Evolutionary conservation across 2,888 invertebrate genomes (phyloP), one percentile per base, ranked within the genome.

Genomic region (Lasioglossum lativentre): DNA sequence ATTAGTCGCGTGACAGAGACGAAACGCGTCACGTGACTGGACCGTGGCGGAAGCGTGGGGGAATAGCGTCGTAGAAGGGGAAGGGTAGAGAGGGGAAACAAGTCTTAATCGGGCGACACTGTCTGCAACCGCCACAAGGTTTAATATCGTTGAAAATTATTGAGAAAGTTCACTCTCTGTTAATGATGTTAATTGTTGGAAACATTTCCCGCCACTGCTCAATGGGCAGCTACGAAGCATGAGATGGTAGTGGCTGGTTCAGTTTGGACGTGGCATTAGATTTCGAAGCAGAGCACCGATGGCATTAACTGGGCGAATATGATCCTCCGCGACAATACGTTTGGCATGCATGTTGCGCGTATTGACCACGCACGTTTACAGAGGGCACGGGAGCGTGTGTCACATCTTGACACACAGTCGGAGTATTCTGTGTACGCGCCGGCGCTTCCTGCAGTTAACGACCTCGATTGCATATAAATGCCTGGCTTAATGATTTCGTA

Each of bases 361-460:
- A 59, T 56, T 71, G 23, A 27, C 45, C 68, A 70, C 38, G 34
- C 42, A 34, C 23, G 59, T 73, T 10, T 75, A 30, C 38, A 38
- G 12, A 73, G 52, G 52, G 59, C 59, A 59, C 27, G 27, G 27
- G 72, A 56, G 88, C 81, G 83, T 87, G 80, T 87, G 83, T 86
- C 86, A 82, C 82, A 76, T 86, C 80, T 66, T 78, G 82, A 80
- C 88, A 79, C 80, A 87, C 81, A 52, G 68, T 71, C 14, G 59
- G 59, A 78, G 66, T 66, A 66, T 71, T 86, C 78, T 81, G 83
- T 82, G 52, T 86, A 85, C 78, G 91, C 91, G 90, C 91, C 89
- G 92, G 91, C 92, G 94, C 93, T 94, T 94, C 94, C 94, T 94
- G 94, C 94, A 94, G 94, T 94, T 94, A 94, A 94, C 94, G 94